phyloP scores from a whole-genome alignment of 2,888 invertebrate species.

The Ellobium chinense region DNA sequence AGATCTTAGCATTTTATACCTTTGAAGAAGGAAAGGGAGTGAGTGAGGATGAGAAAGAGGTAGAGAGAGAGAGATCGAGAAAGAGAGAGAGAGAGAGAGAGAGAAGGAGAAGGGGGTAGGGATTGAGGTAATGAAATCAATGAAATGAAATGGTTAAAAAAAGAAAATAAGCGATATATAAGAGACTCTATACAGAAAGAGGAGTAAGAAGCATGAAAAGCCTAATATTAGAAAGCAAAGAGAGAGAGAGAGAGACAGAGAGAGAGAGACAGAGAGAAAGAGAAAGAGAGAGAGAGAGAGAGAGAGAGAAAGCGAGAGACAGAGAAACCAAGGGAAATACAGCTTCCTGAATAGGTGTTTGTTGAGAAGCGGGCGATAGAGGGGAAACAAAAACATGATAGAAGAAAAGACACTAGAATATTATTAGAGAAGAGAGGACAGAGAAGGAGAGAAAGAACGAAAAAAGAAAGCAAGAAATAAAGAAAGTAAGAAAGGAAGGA shows the following conservation, averaged over 20 bases:
- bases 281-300: constrained; percentile 24
- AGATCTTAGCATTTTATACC: too few relatives aligned
- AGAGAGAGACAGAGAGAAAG: neutral
- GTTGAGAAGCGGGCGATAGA: too few relatives aligned
- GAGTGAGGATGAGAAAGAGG: constrained; percentile 32
- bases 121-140: neutral
- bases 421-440: neutral
- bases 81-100: constrained; percentile 33
- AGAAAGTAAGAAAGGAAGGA: neutral
- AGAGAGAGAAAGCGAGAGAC: constrained; percentile 24
- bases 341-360: too few relatives aligned
- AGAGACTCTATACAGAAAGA: neutral
- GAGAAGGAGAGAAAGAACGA: neutral
- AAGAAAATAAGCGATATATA: neutral
- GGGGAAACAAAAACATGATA: neutral
- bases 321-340: neutral
- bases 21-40: too few relatives aligned
- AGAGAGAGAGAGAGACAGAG: neutral
- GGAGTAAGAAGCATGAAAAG: neutral
- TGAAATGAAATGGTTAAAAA: neutral
- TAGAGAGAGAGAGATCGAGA: constrained; percentile 24
- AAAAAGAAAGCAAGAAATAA: neutral
- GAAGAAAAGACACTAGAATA: neutral
- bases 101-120: neutral
- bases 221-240: neutral